Conservation (phyloP, 2,113 vertebrate genomes). For the Ophiodon elongatus region DNA sequence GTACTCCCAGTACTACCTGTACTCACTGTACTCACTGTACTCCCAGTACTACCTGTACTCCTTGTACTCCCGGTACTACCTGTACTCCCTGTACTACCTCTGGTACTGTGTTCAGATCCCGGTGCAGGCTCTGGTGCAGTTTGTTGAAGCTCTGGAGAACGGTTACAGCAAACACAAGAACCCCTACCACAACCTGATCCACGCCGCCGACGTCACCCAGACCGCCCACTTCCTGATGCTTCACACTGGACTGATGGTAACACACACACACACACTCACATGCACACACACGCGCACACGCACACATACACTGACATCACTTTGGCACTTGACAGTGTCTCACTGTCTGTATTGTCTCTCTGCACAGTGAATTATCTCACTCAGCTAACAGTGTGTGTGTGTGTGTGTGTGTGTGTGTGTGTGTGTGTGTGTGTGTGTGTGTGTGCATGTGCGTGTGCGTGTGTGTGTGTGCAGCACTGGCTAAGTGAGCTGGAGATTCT, state of each 20-base stretch:
- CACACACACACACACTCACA: conserved; percentile 8
- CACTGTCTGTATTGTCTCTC: conserved; percentile 18
- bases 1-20: too few species aligned
- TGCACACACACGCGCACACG: conserved; percentile 27
- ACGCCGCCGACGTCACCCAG: conserved; percentile 98
- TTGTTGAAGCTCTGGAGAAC: conserved; percentile 95
- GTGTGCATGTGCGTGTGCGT: conserved; percentile 29
- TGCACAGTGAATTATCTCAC: not conserved
- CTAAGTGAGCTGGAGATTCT: conserved; percentile 99
- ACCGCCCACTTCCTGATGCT: conserved; percentile 98
- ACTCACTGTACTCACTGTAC: too few species aligned
- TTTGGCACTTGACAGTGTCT: not conserved
- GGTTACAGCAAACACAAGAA: conserved; percentile 99
- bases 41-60: not conserved
- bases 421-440: conserved; percentile 21
- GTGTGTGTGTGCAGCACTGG: conserved; percentile 89
- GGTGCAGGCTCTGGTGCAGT: conserved; percentile 92
- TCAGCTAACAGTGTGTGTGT: conserved; percentile 24
- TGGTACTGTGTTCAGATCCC: conserved; percentile 87
- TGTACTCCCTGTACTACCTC: not conserved
- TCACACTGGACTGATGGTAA: conserved; percentile 96
- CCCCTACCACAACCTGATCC: conserved; percentile 97
- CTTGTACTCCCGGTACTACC: not conserved
- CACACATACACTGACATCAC: not conserved
- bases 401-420: conserved; percentile 56